A percentile compares a stretch with the other conserved stretches of the same genome.
These are phyloP conservation scores for Lepus europaeus DNA, from an alignment of 2,113 vertebrate species.

Conservation along the genomic window DNA sequence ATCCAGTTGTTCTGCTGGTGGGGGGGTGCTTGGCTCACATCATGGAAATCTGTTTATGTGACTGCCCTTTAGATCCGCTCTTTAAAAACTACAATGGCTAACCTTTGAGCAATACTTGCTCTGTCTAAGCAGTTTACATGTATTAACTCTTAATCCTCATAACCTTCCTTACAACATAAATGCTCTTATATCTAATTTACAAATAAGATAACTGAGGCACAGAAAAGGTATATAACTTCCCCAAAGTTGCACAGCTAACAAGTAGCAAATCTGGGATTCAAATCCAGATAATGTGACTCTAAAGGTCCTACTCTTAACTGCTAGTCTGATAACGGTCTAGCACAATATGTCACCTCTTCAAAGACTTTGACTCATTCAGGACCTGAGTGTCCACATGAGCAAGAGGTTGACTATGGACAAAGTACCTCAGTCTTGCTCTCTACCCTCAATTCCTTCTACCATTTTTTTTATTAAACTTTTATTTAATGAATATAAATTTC, in stretches of 20 bases:
- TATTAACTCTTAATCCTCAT: neutral
- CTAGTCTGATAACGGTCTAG: fast-evolving
- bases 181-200: neutral
- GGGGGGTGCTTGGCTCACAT: neutral
- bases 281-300: neutral
- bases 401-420: neutral
- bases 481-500: too few relatives aligned
- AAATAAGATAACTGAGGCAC: neutral
- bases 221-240: neutral
- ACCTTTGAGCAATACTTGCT: neutral
- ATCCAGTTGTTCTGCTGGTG: neutral
- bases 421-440: neutral
- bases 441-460: neutral
- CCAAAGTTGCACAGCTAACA: neutral
- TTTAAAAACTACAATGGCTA: neutral
- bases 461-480: too few relatives aligned
- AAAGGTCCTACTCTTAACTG: neutral
- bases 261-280: neutral
- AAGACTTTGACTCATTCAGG: neutral
- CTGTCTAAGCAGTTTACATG: neutral
- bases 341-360: too few relatives aligned
- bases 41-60: neutral
- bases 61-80: neutral
- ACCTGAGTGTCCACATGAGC: neutral
- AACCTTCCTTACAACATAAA: neutral